phyloP scores from a whole-genome alignment of 1,140 invertebrate species.

The Probaryconus sp. region DNA sequence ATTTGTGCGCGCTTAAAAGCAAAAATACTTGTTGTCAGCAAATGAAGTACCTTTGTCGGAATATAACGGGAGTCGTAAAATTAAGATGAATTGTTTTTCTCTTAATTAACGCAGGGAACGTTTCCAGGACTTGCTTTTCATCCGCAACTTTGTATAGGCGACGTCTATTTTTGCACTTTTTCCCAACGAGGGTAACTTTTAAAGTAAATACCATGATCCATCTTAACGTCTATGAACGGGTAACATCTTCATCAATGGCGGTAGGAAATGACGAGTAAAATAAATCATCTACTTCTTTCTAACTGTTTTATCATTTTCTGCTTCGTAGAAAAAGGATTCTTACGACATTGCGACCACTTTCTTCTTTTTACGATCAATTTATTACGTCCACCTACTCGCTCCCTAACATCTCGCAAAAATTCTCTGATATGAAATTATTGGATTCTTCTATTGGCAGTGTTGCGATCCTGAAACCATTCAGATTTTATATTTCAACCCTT shows the following conservation, averaged over 20 bases:
- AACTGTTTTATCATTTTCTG: background rate
- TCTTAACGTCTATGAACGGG: background rate
- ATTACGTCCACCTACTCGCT: background rate
- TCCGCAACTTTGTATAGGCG: no score
- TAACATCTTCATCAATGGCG: constrained; percentile 1
- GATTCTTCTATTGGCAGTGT: background rate
- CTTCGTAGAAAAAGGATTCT: background rate
- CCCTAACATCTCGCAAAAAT: background rate
- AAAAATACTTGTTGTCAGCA: no score
- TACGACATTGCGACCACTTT: background rate
- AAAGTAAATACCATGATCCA: background rate
- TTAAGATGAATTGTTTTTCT: no score
- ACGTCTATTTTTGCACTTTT: no score
- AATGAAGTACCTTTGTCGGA: no score
- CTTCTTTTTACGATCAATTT: constrained; percentile 1
- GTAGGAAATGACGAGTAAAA: background rate
- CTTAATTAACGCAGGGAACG: no score
- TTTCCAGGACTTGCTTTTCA: no score
- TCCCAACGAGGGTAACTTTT: no score
- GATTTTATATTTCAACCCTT: no score
- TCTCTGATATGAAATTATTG: background rate
- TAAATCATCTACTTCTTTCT: constrained; percentile 4
- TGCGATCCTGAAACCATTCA: no score
- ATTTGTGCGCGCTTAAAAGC: no score
- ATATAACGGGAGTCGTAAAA: no score